Percentiles rank a stretch among this genome's conserved stretches.
Conservation (phyloP, 2,888 invertebrate genomes). For the Bugula neritina region DNA sequence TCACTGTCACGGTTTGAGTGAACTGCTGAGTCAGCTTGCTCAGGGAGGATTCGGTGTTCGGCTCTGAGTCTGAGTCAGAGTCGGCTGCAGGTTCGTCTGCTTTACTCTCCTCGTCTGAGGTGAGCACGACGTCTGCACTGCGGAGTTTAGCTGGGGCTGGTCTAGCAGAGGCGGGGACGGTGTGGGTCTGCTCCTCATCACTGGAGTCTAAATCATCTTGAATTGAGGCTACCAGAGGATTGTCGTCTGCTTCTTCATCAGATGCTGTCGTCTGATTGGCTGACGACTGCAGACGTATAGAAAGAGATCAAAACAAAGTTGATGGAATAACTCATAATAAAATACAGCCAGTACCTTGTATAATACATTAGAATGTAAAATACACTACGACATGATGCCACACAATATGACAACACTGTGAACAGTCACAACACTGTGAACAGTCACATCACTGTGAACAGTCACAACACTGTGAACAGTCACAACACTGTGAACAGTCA, state of each 20-base stretch:
- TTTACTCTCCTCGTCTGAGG: slow-evolving; percentile 10
- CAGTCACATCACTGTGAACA: too few relatives aligned
- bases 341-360: too few relatives aligned
- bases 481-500: too few relatives aligned
- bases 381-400: too few relatives aligned
- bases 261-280: neutral
- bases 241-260: slow-evolving; percentile 37
- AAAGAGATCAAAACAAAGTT: too few relatives aligned
- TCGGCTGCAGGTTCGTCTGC: neutral
- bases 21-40: neutral
- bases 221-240: slow-evolving; percentile 64
- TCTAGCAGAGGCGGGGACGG: neutral
- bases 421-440: too few relatives aligned
- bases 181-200: slow-evolving; percentile 49
- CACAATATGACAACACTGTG: too few relatives aligned
- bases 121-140: slow-evolving; percentile 23
- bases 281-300: neutral
- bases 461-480: too few relatives aligned
- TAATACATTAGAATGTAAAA: too few relatives aligned
- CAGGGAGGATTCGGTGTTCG: too few relatives aligned
- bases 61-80: neutral
- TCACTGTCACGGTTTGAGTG: neutral
- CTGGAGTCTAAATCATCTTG: slow-evolving; percentile 76
- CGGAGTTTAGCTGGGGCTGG: neutral
- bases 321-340: too few relatives aligned